phyloP scores from a whole-genome alignment of 2,888 invertebrate genomes.

The Pasiphila rectangulata region DNA sequence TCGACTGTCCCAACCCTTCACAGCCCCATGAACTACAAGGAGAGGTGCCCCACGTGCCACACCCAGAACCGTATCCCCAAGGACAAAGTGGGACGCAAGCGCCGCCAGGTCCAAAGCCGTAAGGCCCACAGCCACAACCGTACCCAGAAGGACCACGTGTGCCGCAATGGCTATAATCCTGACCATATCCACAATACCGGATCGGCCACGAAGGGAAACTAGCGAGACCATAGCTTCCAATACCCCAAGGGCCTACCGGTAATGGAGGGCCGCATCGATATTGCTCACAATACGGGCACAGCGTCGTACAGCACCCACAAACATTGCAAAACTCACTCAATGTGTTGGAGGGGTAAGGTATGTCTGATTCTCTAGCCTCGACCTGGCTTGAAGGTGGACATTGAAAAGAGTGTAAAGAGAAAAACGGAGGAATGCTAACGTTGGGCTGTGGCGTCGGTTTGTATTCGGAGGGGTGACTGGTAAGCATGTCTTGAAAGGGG shows the following conservation, averaged over 20 bases:
- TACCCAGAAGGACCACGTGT: constrained; percentile 29
- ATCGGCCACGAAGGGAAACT: constrained; percentile 1
- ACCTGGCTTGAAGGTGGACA: background rate
- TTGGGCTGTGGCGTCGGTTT: background rate
- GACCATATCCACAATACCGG: background rate
- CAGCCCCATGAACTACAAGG: constrained; percentile 30
- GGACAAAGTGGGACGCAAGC: constrained; percentile 12
- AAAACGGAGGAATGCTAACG: constrained; percentile 25
- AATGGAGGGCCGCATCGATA: background rate
- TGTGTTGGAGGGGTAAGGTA: background rate
- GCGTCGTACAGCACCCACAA: background rate
- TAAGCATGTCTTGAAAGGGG: background rate
- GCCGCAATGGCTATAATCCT: background rate
- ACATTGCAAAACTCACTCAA: background rate
- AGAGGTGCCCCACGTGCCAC: constrained; percentile 12
- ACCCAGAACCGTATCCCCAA: constrained; percentile 22
- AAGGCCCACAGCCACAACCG: constrained; percentile 29
- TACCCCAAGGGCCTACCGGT: background rate
- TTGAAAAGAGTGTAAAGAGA: constrained; percentile 6
- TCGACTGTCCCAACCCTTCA: background rate
- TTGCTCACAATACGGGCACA: background rate
- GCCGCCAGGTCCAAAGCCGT: constrained; percentile 30
- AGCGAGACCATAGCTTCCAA: background rate
- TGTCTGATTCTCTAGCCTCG: background rate
- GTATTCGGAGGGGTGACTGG: background rate